Base-by-base conservation (phyloP, 1,140 invertebrate genomes). In the Aphis craccivora region DNA sequence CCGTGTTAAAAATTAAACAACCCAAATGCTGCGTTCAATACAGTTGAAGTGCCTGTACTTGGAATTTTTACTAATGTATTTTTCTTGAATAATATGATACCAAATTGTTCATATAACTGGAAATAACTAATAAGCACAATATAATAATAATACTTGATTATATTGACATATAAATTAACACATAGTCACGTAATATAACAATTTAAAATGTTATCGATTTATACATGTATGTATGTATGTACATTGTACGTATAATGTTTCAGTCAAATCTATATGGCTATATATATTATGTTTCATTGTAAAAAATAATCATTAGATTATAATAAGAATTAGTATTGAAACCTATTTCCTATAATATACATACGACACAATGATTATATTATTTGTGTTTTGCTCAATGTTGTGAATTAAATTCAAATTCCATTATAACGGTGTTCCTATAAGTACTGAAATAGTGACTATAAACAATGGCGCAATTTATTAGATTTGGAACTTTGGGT, bases 331-430 rank as follows among this genome's bases (percentile, higher is more conserved):
- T 4, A 18, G 30, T 76, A 76, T 76, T 76, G 30, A 14, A n/a
- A 76, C 30, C 11, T n/a, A 18, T 76, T 76, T 76, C 4, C n/a
- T 76, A 30, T 14, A 60, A 60, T 60, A 30, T 51, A 51, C 11
- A 76, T 76, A 76, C 6, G 60, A 76, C n/a, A n/a, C 60, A 76
- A 76, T 76, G n/a, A 76, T 76, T 76, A n/a, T 76, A 76, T 76
- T 76, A 14, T 18, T 76, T 76, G 60, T 76, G n/a, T 76, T 76
- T 18, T n/a, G 30, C n/a, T 76, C 60, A 76, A 76, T 76, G 60
- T 76, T 76, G 60, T 76, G 60, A 76, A 76, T 23, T 76, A 76
- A 76, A 76, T 76, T 76, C 60, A n/a, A 76, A 76, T 76, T 76
- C n/a, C 30, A 76, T 76, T n/a, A 76, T 18, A n/a, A 20, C 30